A percentile compares a stretch with the other conserved stretches of the same genome.
Evolutionary conservation across 2,888 invertebrate genomes (phyloP).

Genomic region (Agonopterix heracliana): DNA sequence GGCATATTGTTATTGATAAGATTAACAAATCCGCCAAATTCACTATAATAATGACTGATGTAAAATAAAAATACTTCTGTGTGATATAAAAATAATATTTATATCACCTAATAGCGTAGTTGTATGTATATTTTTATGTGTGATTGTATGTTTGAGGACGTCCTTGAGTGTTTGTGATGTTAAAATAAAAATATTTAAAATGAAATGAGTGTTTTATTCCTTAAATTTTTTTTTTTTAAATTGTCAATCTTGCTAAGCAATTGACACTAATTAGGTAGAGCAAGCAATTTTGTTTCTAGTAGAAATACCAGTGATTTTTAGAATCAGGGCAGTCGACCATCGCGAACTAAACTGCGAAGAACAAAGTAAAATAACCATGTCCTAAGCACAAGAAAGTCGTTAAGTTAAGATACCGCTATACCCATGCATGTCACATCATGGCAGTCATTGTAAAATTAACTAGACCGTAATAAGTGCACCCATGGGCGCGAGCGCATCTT

Average conservation of each 20-base stretch:
- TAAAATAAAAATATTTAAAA: slow-evolving; percentile 43
- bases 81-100: slow-evolving; percentile 63
- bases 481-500: slow-evolving; percentile 28
- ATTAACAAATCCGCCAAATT: slow-evolving; percentile 56
- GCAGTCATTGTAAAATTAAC: slow-evolving; percentile 23
- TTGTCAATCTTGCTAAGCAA: background rate
- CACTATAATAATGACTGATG: slow-evolving; percentile 68
- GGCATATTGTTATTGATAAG: slow-evolving; percentile 47
- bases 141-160: slow-evolving; percentile 67
- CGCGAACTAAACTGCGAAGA: too few species aligned
- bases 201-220: background rate
- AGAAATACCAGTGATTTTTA: too few species aligned
- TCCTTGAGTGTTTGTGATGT: slow-evolving; percentile 72
- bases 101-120: slow-evolving; percentile 66
- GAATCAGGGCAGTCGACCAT: too few species aligned
- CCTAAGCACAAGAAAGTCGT: slow-evolving; percentile 11
- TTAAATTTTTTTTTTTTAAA: background rate
- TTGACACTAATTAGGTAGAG: background rate
- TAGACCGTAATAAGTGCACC: slow-evolving; percentile 48
- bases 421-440: slow-evolving; percentile 23
- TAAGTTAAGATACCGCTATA: slow-evolving; percentile 43
- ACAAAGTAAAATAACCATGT: background rate
- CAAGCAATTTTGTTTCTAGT: too few species aligned
- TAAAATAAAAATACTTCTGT: slow-evolving; percentile 64
- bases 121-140: slow-evolving; percentile 60